Percentiles rank a stretch among this genome's conserved stretches.
Evolutionary conservation across 2,888 invertebrate species (phyloP).

Genomic region (Epirrhoe tristata): DNA sequence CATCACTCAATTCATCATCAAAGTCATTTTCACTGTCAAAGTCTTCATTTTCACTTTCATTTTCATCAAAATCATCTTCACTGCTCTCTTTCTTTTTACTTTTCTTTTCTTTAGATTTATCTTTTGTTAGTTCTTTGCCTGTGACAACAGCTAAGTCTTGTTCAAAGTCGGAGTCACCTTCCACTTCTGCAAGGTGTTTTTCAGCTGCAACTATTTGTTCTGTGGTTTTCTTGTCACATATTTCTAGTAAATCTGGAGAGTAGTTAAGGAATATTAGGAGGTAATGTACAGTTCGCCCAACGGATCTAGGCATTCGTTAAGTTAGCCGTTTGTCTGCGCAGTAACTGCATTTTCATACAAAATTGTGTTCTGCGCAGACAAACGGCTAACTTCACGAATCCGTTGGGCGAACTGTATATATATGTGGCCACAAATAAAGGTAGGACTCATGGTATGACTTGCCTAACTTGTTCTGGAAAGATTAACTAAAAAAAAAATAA

Average conservation of each 20-base stretch:
- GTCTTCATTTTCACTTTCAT: conserved; percentile 41
- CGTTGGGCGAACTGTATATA: no score
- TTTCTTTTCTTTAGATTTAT: conserved; percentile 44
- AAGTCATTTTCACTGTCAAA: conserved; percentile 36
- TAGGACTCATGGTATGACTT: no score
- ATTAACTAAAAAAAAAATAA: no score
- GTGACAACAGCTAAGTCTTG: conserved; percentile 86
- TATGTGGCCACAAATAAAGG: no score
- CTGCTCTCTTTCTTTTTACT: conserved; percentile 37
- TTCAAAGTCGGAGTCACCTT: conserved; percentile 86
- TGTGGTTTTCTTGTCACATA: conserved; percentile 89
- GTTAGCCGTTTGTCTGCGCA: no score
- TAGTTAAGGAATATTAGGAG: conserved; percentile 38
- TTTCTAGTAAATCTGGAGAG: conserved; percentile 88
- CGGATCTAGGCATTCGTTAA: no score
- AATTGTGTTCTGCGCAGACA: no score
- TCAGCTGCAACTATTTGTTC: conserved; percentile 86
- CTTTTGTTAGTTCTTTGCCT: conserved; percentile 62
- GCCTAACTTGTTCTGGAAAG: no score
- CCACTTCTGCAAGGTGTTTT: conserved; percentile 86
- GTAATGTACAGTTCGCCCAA: no score
- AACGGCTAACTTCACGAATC: no score
- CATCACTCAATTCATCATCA: conserved; percentile 33
- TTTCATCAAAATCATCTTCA: conserved; percentile 33
- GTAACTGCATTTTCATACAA: no score